Percentiles rank a stretch among this genome's conserved stretches.
Conservation (phyloP, 2,888 invertebrate genomes). For the Rhagonycha lutea region DNA sequence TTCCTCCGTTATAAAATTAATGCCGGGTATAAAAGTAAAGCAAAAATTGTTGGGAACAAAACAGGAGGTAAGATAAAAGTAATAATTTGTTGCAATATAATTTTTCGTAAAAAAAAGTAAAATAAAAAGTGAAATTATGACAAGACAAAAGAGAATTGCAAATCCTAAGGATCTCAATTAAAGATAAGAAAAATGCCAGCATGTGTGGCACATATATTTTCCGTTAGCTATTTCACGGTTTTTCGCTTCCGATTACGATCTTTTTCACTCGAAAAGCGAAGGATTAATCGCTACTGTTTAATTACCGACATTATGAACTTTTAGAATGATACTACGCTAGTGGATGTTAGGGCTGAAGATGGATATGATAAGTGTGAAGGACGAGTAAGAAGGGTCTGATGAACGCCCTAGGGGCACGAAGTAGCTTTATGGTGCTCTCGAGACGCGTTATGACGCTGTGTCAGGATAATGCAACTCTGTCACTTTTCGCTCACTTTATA, state of each 20-base stretch:
- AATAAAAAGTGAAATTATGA: not conserved
- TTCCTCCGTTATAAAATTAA: not conserved
- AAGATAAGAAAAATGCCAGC: constrained; percentile 10
- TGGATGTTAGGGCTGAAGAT: constrained; percentile 21
- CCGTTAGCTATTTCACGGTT: constrained; percentile 17
- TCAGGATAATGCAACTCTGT: constrained; percentile 32
- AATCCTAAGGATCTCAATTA: constrained; percentile 2
- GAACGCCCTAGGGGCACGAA: constrained; percentile 42
- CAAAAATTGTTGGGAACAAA: not conserved
- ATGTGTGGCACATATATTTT: constrained; percentile 10
- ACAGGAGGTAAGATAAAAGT: not conserved
- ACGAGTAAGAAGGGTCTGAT: constrained; percentile 35
- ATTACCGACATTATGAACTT: constrained; percentile 19
- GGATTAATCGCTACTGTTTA: constrained; percentile 21
- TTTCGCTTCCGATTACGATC: constrained; percentile 17
- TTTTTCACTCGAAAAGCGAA: constrained; percentile 14
- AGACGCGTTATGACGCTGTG: constrained; percentile 37
- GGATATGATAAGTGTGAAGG: constrained; percentile 27
- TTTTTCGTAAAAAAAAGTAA: not conserved
- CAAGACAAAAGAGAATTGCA: not conserved
- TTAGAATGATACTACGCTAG: constrained; percentile 15
- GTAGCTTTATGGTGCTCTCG: constrained; percentile 41
- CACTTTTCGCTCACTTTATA: constrained; percentile 26
- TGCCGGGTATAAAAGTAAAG: not conserved
- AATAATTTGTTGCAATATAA: not conserved